Evolutionary conservation across 2,113 vertebrate species (phyloP).

Genomic region (Hymenochirus boettgeri): DNA sequence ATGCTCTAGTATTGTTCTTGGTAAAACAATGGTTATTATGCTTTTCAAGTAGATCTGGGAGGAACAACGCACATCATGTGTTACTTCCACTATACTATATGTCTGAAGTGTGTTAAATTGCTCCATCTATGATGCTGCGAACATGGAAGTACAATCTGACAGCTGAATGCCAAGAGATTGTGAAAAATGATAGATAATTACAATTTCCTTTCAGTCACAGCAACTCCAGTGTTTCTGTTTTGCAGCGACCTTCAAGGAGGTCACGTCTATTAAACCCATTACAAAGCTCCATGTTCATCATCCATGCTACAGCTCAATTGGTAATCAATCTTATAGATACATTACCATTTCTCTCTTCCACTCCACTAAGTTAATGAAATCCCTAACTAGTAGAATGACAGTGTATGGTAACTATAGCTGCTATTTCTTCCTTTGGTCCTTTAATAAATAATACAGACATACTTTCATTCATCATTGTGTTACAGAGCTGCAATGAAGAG

Average conservation of each 20-base stretch:
- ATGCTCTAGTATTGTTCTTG: too few species aligned
- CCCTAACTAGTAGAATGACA: constrained; percentile 39
- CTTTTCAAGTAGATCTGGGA: too few species aligned
- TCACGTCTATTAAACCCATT: constrained; percentile 64
- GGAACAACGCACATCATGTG: too few species aligned
- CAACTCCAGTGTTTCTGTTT: constrained; percentile 36
- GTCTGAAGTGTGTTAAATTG: constrained; percentile 51
- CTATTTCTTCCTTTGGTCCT: constrained; percentile 1
- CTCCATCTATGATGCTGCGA: constrained; percentile 67
- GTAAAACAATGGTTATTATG: too few species aligned
- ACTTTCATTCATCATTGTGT: too few species aligned
- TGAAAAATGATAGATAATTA: constrained; percentile 59
- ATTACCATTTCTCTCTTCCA: constrained; percentile 48
- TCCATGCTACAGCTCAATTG: constrained; percentile 56
- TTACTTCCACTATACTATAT: constrained; percentile 20
- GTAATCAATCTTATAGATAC: constrained; percentile 54
- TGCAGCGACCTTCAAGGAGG: constrained; percentile 38
- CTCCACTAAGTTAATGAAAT: constrained; percentile 38
- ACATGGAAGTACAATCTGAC: constrained; percentile 61
- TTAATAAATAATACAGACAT: neutral
- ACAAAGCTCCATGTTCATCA: constrained; percentile 46
- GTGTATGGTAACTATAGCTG: neutral
- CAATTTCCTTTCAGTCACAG: constrained; percentile 47
- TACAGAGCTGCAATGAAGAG: too few species aligned
- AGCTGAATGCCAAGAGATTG: constrained; percentile 62